Evolutionary conservation across 2,797 vertebrate genomes (phyloP), one percentile per base, ranked within the genome.

Genomic region (Macropus fuliginosus): DNA sequence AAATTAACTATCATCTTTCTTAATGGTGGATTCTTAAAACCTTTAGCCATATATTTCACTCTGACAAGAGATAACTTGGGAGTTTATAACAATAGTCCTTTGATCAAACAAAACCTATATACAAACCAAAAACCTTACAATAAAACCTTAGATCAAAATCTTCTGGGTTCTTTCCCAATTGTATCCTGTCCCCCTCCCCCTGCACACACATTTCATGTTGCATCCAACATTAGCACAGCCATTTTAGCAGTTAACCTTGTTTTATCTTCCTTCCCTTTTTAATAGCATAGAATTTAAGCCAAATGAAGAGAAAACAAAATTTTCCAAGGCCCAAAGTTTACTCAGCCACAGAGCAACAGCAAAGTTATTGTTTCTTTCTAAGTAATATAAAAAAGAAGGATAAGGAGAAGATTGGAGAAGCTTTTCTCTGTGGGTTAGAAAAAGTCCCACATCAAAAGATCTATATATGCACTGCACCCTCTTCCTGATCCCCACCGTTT

Each of bases 131-230:
- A 66, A 66, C 62, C 34, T 66, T 66, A 66, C 46, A 46, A 46
- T 2, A 46, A 46, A 46, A 46, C 62, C 34, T 66, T 66, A 66
- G 62, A 66, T 40, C 16, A 74, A 74, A 66, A 74, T 74, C 66
- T 74, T 74, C 66, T 74, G n/a, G 16, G n/a, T 74, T 74, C 16
- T 74, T n/a, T n/a, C n/a, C 34, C 66, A 74, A 21, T 40, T 40
- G 14, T 40, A 66, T n/a, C 12, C 57, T 1, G 0, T 28, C 34
- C 13, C 12, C 28, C 27, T 0, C 9, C 4, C 14, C 13, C 4
- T 2, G 16, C 34, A 66, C 66, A 66, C 14, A n/a, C 34, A 62
- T 74, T 40, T 74, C 16, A 21, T 40, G 34, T 18, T 74, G 14
- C 5, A 40, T 40, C n/a, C n/a, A 21, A 74, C 1, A 66, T 66